These are phyloP conservation scores for Hyperoplus immaculatus DNA, from an alignment of 2,797 vertebrate genomes.

Conservation along the genomic window DNA sequence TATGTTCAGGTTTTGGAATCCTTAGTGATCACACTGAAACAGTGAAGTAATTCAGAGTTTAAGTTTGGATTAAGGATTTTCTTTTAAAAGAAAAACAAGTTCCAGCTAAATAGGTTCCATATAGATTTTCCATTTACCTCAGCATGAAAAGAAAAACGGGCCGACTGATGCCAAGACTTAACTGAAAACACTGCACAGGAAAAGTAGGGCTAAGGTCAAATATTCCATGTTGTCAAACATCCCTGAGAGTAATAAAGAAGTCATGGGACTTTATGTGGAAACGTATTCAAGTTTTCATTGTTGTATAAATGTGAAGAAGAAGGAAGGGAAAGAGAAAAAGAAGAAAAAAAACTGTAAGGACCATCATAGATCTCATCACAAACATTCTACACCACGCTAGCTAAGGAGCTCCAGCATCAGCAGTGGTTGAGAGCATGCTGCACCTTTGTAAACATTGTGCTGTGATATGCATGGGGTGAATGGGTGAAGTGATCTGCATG, in stretches of 20 bases:
- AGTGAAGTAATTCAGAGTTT: slow-evolving; percentile 85
- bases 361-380: slow-evolving; percentile 31
- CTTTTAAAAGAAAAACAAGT: slow-evolving; percentile 85
- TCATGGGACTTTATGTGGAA: slow-evolving; percentile 79
- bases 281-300: background rate
- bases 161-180: slow-evolving; percentile 89
- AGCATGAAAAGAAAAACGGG: slow-evolving; percentile 85
- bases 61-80: slow-evolving; percentile 81
- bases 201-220: slow-evolving; percentile 88
- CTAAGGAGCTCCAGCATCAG: slow-evolving; percentile 11
- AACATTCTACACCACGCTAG: background rate
- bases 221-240: slow-evolving; percentile 84
- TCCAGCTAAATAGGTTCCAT: slow-evolving; percentile 89
- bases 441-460: slow-evolving; percentile 74
- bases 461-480: slow-evolving; percentile 69
- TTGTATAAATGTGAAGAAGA: background rate
- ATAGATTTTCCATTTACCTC: slow-evolving; percentile 92
- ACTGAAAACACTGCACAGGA: slow-evolving; percentile 91
- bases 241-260: slow-evolving; percentile 85
- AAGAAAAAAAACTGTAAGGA: background rate
- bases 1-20: background rate
- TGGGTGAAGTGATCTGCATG: slow-evolving; percentile 72
- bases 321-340: background rate
- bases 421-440: slow-evolving; percentile 28
- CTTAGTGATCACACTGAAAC: slow-evolving; percentile 71